These are phyloP conservation scores for Macropis europaea DNA, from an alignment of 2,888 invertebrate genomes.

Conservation along the genomic window DNA sequence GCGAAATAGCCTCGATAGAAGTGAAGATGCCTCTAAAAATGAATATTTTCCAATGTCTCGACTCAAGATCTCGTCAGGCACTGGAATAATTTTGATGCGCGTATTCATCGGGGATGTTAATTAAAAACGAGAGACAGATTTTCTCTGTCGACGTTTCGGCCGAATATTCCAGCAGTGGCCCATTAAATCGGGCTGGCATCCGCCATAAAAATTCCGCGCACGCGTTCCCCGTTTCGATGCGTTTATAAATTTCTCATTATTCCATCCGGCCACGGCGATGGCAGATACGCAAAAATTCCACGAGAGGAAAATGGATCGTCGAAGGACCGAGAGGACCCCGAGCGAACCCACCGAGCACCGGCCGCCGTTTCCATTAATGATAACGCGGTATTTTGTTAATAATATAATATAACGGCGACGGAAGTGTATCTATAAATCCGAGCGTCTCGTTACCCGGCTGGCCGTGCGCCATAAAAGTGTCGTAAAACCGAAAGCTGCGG, in stretches of 20 bases:
- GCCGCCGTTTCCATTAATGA: background rate
- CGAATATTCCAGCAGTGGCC: constrained; percentile 4
- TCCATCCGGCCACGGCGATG: too few relatives aligned
- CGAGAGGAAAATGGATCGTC: too few relatives aligned
- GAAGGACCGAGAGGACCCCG: background rate
- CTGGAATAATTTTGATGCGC: too few relatives aligned
- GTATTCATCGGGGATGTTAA: constrained; percentile 19
- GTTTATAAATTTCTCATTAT: constrained; percentile 8
- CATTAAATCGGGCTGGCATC: background rate
- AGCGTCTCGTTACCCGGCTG: constrained; percentile 4
- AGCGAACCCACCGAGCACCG: background rate
- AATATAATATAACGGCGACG: background rate
- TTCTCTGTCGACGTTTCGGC: background rate
- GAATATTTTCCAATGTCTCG: too few relatives aligned
- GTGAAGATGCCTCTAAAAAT: too few relatives aligned
- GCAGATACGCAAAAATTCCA: too few relatives aligned
- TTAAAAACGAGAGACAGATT: constrained; percentile 2
- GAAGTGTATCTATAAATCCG: constrained; percentile 15
- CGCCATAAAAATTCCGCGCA: background rate
- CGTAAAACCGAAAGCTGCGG: constrained; percentile 26
- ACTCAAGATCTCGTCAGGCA: too few relatives aligned
- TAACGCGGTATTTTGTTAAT: constrained; percentile 11
- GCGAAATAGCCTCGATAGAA: too few relatives aligned
- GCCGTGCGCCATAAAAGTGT: constrained; percentile 21
- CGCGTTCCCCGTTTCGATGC: background rate